Percentiles rank a stretch among this genome's conserved stretches.
Conservation (phyloP, 2,888 invertebrate genomes). For the Amphipoea oculea region DNA sequence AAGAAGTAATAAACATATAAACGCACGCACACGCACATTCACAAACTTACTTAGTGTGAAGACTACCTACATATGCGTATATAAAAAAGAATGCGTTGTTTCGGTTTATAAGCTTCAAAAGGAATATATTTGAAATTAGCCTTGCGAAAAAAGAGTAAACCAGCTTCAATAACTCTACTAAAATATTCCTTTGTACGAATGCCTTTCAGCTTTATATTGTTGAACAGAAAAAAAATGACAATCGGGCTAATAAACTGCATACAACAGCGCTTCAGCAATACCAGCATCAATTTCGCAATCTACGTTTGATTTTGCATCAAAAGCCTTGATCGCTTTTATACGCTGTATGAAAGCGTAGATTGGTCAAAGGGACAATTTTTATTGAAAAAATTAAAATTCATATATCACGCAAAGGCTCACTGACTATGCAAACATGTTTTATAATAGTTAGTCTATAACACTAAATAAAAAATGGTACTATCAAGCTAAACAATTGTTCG, state of each 20-base stretch:
- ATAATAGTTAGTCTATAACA: conserved; percentile 33
- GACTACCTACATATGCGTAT: neutral
- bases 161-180: too few species aligned
- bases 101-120: neutral
- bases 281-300: conserved; percentile 45
- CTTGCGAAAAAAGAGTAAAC: neutral
- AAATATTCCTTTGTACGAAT: neutral
- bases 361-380: conserved; percentile 60
- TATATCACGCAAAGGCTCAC: conserved; percentile 26
- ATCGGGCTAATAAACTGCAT: conserved; percentile 8
- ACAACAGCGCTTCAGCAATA: conserved; percentile 18
- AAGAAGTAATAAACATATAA: too few species aligned
- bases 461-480: conserved; percentile 2
- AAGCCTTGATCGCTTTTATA: conserved; percentile 55
- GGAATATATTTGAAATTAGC: neutral
- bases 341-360: conserved; percentile 49
- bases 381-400: conserved; percentile 37
- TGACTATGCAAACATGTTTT: conserved; percentile 49
- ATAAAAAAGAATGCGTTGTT: neutral
- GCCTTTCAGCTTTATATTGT: neutral
- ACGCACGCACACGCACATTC: too few species aligned
- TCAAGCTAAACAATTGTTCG: neutral
- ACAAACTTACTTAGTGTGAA: too few species aligned
- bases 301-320: conserved; percentile 62
- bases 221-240: conserved; percentile 14